Conservation (phyloP, 1,140 invertebrate species). For the Pachypeltis micranthus region DNA sequence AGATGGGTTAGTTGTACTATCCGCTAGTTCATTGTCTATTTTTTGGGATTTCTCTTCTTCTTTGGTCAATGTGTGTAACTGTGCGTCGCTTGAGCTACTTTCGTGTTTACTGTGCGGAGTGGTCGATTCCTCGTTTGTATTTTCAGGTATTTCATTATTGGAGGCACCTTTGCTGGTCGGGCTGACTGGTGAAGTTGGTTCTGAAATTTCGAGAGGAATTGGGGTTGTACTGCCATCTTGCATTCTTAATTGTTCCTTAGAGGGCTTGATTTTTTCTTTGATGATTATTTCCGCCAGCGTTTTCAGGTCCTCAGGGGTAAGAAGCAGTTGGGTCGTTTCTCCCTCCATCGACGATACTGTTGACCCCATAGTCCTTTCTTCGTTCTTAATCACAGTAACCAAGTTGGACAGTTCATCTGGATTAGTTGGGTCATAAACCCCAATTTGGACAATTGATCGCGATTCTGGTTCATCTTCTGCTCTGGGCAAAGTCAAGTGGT, state of each 20-base stretch:
- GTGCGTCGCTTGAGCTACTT: no score
- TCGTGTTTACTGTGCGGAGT: no score
- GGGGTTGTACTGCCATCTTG: no score
- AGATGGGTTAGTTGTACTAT: no score
- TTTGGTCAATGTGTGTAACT: neutral
- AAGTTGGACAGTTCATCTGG: constrained; percentile 4
- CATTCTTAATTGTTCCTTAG: neutral
- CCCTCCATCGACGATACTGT: neutral
- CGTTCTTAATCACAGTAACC: constrained; percentile 10
- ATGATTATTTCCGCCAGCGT: constrained; percentile 20
- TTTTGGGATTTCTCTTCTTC: neutral
- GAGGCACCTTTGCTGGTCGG: neutral
- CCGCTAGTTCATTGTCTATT: no score
- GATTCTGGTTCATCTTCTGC: neutral
- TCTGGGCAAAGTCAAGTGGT: neutral
- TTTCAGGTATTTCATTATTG: no score
- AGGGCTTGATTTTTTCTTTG: constrained; percentile 17
- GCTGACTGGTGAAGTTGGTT: neutral
- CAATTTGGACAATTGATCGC: constrained; percentile 10
- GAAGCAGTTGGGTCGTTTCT: constrained; percentile 9
- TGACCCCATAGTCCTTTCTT: neutral
- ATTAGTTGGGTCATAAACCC: constrained; percentile 10
- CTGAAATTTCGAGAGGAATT: neutral
- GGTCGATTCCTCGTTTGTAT: no score
- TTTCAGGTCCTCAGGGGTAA: constrained; percentile 22